These are phyloP conservation scores for Leucopsar rothschildi DNA, from an alignment of 2,113 vertebrate genomes.

Conservation along the genomic window DNA sequence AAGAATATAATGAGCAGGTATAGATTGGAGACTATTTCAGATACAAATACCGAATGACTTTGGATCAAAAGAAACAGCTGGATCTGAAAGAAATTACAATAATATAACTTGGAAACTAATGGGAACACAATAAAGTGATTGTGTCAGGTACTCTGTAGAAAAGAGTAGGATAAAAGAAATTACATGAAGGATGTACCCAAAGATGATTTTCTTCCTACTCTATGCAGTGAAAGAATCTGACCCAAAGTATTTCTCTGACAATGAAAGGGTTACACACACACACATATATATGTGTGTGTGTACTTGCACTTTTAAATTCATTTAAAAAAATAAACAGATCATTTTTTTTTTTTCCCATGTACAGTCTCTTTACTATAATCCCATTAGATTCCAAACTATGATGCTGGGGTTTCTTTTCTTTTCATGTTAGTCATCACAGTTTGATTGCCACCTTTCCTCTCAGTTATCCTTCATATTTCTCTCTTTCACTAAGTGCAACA, in stretches of 20 bases:
- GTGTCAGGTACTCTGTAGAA: background rate
- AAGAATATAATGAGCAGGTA: background rate
- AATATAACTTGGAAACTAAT: background rate
- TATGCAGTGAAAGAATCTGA: background rate
- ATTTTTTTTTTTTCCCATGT: background rate
- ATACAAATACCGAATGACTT: background rate
- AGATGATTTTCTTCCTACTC: background rate
- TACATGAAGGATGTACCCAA: background rate
- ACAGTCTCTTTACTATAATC: background rate
- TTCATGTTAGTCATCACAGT: background rate
- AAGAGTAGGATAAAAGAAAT: background rate
- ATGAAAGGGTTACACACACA: fast-evolving
- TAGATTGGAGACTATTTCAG: background rate
- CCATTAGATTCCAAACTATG: background rate
- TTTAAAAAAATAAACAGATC: background rate
- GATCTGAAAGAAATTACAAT: background rate
- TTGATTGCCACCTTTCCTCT: background rate
- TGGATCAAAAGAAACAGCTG: background rate
- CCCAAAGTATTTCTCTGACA: background rate
- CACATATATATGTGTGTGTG: fast-evolving
- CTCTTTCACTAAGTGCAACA: background rate
- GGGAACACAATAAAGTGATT: background rate
- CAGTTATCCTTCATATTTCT: background rate
- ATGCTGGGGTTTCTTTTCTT: background rate
- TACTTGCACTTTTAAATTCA: background rate